Evolutionary conservation across 2,888 invertebrate species (phyloP).

Genomic region (Rhingia rostrata): DNA sequence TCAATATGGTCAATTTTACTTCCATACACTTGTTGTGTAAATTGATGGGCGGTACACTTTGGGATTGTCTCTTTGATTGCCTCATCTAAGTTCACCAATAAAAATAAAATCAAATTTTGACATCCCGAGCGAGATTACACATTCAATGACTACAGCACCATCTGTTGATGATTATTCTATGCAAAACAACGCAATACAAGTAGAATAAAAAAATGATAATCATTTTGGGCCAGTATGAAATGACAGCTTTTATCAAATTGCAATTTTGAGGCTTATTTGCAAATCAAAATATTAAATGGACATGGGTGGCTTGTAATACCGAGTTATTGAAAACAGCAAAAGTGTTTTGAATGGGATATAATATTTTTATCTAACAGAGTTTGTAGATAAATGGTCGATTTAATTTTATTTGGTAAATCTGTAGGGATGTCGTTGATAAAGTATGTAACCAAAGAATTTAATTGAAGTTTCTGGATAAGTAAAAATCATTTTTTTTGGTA

Average conservation of each 20-base stretch:
- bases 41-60: neutral
- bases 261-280: constrained; percentile 15
- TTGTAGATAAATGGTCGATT: too few species aligned
- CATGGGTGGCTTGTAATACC: constrained; percentile 7
- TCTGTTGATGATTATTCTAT: constrained; percentile 23
- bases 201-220: neutral
- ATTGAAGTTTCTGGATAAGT: too few species aligned
- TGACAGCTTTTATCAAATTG: constrained; percentile 35
- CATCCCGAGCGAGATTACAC: too few species aligned
- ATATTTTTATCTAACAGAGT: too few species aligned
- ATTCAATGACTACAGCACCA: constrained; percentile 29
- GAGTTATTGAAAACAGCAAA: constrained; percentile 24
- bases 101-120: too few species aligned
- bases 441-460: too few species aligned
- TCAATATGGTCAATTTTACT: constrained; percentile 24
- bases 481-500: too few species aligned
- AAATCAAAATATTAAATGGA: constrained; percentile 19
- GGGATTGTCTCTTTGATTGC: too few species aligned
- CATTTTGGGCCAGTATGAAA: constrained; percentile 11
- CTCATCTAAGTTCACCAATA: too few species aligned
- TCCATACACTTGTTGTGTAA: neutral
- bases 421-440: too few species aligned
- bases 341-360: constrained; percentile 23
- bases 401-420: too few species aligned
- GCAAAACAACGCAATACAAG: neutral